Conservation (phyloP, 2,113 vertebrate genomes). For the Larimichthys polyactis region DNA sequence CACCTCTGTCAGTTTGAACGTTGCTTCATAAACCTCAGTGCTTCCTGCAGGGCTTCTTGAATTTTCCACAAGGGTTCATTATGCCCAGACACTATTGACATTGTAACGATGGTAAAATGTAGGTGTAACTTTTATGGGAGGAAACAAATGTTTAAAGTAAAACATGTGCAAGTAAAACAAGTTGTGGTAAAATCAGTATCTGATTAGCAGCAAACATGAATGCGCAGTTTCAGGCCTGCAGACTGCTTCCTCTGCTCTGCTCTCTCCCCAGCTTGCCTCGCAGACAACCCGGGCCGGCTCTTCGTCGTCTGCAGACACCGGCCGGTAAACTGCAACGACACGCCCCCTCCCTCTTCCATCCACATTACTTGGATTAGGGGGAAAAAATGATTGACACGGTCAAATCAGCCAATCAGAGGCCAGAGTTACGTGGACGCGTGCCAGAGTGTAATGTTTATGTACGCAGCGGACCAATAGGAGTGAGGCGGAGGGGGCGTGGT, state of each 20-base stretch:
- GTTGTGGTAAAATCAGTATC: background rate
- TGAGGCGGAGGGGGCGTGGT: conserved; percentile 81
- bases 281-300: conserved; percentile 65
- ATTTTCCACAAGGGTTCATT: background rate
- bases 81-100: background rate
- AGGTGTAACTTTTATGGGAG: background rate
- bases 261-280: conserved; percentile 8
- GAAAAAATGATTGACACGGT: conserved; percentile 62
- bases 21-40: background rate
- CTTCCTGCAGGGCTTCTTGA: background rate
- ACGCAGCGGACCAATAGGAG: conserved; percentile 75
- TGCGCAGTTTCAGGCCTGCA: conserved; percentile 58
- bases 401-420: conserved; percentile 71
- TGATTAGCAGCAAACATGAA: conserved; percentile 25
- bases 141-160: background rate
- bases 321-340: conserved; percentile 81
- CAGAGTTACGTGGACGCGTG: conserved; percentile 78
- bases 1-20: background rate
- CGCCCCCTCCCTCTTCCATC: conserved; percentile 69
- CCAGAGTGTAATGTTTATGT: conserved; percentile 85
- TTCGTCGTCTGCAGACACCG: conserved; percentile 74
- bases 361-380: conserved; percentile 38
- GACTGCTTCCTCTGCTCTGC: conserved; percentile 22
- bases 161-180: background rate
- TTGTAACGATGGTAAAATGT: background rate